Base-by-base conservation (phyloP, 1,140 invertebrate species). In the Chironomus striatipennis region DNA sequence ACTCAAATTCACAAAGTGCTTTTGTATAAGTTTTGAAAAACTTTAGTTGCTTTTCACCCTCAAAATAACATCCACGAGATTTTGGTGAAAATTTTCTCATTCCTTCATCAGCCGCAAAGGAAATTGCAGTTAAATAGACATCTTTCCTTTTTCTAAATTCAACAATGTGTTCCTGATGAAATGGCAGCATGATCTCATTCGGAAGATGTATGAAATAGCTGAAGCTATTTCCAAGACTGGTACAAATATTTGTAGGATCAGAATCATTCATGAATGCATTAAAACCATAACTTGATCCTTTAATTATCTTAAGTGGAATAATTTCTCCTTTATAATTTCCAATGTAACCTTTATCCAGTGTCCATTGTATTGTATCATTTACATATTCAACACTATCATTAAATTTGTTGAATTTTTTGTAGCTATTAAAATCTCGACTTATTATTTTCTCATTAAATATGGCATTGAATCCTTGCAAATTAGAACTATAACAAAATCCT, bases 41-140 rank as follows among this genome's bases (percentile, higher is more conserved):
- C 18, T 78, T 77, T 17, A 86, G 77, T 9, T 77, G 75, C 74
- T 80, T 78, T 75, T 85, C 84, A 7, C 77, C 74, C 7, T 79
- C 76, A 74, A 84, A 84, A 77, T 79, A 85, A 77, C 84, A 85
- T 75, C 88, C 85, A 2, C 88, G 85, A 10, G n/a, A 12, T 57
- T 57, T 57, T 15, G 47, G 47, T 12, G 12, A n/a, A 15, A 57
- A 4, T 57, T 12, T 57, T 1, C 47, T 12, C 12, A 57, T 12
- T 57, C 1, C 10, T 57, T 57, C 10, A 57, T 15, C n/a, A 5
- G 47, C 12, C 15, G 5, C 4, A 15, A 12, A 57, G n/a, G 47
- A 12, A n/a, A 12, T 57, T 57, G 47, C 47, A n/a, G 47, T n/a
- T 57, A 57, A 57, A 5, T 12, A 0, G 5, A 57, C 47, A 57